Base-by-base conservation (phyloP, 2,113 vertebrate species). In the Perca fluviatilis region DNA sequence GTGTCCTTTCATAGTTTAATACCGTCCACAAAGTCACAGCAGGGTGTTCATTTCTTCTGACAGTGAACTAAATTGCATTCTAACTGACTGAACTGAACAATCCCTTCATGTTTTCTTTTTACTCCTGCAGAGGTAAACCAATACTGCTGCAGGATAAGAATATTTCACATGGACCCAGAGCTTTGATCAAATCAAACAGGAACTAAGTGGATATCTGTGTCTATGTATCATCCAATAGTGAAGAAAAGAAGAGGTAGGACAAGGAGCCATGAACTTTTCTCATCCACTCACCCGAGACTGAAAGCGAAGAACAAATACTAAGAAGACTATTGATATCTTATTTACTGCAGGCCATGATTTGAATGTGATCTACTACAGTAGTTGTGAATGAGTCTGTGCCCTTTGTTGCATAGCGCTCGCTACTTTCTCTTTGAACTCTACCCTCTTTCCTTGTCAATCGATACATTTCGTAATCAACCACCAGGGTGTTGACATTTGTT, bases 71-170 rank as follows among this genome's bases (percentile, higher is more conserved):
- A 74, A 86, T 53, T 36, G 53, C 64, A 25, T 40, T 62, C 61
- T 69, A 49, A 69, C 40, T 43, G 40, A 43, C 10, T 43, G 40
- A 56, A 60, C 51, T 65, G 63, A 84, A 56, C 43, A 77, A 81
- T 70, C 3, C 62, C 79, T 78, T 81, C 46, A 66, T 89, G 88
- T 88, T 90, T 88, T 86, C 68, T 83, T 91, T 92, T 85, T 72
- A 86, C 85, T 91, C 73, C 56, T 57, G 36, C 62, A 70, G 61
- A 86, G 14, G 62, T 82, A 83, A 82, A 88, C 21, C 33, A 83
- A 57, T 47, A 73, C 77, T 80, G 49, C 43, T 57, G 62, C 83
- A 74, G 51, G 51, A 85, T n/a, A 66, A 27, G 50, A 58, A 79
- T 18, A 71, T 80, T 79, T 74, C 62, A 74, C 62, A 62, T 43